phyloP scores from a whole-genome alignment of 2,797 vertebrate species.

The Chelon labrosus region DNA sequence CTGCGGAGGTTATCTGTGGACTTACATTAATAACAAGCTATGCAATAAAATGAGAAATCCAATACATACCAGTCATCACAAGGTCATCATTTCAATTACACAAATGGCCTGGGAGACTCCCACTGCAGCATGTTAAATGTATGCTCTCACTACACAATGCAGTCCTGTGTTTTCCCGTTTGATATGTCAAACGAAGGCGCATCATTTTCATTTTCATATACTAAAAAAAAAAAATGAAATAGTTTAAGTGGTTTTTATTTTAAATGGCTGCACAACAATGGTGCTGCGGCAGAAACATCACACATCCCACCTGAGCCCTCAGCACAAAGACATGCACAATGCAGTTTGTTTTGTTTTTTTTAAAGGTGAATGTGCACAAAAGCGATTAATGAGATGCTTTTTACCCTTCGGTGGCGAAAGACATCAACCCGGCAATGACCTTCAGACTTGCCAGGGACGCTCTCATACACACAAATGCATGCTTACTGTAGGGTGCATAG shows the following conservation, averaged over 20 bases:
- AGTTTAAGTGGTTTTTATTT: background rate
- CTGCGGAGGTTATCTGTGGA: slow-evolving; percentile 10
- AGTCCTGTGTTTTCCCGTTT: slow-evolving; percentile 9
- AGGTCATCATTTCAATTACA: slow-evolving; percentile 51
- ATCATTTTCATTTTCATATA: too few species aligned
- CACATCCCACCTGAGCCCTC: background rate
- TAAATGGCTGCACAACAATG: background rate
- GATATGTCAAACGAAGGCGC: background rate
- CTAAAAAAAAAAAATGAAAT: too few species aligned
- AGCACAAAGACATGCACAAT: too few species aligned
- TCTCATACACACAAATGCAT: background rate
- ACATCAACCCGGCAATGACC: slow-evolving; percentile 39
- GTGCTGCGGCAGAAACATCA: background rate
- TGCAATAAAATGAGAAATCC: slow-evolving; percentile 20
- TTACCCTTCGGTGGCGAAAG: slow-evolving; percentile 42
- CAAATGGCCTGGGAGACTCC: background rate
- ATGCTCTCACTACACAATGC: background rate
- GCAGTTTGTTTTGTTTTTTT: background rate
- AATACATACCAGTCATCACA: slow-evolving; percentile 39
- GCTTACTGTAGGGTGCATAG: background rate
- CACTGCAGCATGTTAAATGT: slow-evolving; percentile 7
- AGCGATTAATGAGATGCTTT: slow-evolving; percentile 56
- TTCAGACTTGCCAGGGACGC: slow-evolving; percentile 20
- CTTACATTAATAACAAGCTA: slow-evolving; percentile 34
- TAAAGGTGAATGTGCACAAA: slow-evolving; percentile 13